phyloP scores from a whole-genome alignment of 1,140 invertebrate genomes.

The Listronotus oregonensis region DNA sequence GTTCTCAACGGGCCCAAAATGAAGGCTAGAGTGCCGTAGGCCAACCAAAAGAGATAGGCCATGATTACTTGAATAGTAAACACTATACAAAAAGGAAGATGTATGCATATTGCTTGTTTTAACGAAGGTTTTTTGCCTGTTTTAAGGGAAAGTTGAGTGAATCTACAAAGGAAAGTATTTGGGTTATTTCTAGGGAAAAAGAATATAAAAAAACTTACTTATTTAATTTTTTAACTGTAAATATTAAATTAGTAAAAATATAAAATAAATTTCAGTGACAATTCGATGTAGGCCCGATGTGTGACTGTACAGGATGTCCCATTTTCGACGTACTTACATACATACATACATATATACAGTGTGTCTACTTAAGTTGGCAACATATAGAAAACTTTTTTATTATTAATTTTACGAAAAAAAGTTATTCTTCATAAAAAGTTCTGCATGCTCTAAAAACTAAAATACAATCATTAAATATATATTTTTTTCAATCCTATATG shows the following conservation, averaged over 20 bases:
- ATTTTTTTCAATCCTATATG: no score
- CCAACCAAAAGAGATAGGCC: slow-evolving; percentile 78
- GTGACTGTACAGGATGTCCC: no score
- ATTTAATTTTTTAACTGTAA: no score
- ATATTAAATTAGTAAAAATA: no score
- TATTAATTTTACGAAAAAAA: slow-evolving; percentile 37
- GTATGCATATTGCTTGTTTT: slow-evolving; percentile 50
- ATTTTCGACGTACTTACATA: no score
- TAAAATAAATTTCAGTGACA: no score
- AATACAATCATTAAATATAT: background rate
- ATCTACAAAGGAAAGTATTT: slow-evolving; percentile 42
- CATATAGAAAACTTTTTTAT: background rate
- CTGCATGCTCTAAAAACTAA: background rate
- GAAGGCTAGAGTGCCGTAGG: slow-evolving; percentile 80
- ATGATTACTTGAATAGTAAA: slow-evolving; percentile 73
- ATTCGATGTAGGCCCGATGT: no score
- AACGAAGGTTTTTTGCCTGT: slow-evolving; percentile 50
- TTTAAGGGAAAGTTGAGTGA: slow-evolving; percentile 52
- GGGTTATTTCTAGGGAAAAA: background rate
- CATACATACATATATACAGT: no score
- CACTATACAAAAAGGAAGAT: slow-evolving; percentile 63
- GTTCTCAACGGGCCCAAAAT: slow-evolving; percentile 79
- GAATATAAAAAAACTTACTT: background rate
- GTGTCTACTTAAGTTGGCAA: no score
- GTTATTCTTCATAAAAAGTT: background rate